Conservation (phyloP, 2,888 invertebrate genomes). For the Clivina fossor region DNA sequence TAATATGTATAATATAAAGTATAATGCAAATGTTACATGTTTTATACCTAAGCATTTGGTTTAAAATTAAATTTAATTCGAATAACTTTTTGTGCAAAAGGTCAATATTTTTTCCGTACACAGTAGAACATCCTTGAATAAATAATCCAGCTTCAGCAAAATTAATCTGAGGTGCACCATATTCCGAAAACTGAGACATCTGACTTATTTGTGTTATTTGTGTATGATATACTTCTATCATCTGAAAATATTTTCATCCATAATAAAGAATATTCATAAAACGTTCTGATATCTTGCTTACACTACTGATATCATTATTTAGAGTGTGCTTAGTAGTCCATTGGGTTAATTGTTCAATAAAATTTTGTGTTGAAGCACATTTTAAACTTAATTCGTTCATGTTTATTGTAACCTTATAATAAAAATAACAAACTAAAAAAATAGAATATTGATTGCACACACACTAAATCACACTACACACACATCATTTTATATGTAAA, state of each 20-base stretch:
- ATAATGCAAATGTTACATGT: no score
- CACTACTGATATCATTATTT: constrained; percentile 46
- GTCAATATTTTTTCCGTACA: constrained; percentile 76
- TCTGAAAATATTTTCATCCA: no score
- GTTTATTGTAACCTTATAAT: no score
- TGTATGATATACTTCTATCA: constrained; percentile 44
- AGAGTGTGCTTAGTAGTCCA: constrained; percentile 48
- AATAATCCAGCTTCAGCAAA: constrained; percentile 78
- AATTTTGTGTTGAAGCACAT: no score
- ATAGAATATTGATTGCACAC: no score
- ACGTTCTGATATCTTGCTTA: constrained; percentile 36
- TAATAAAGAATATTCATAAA: background rate
- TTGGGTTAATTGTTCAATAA: constrained; percentile 43
- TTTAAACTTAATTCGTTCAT: no score
- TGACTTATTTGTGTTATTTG: no score
- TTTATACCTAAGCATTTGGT: no score
- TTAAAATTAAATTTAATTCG: background rate
- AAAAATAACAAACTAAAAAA: no score
- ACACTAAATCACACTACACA: no score
- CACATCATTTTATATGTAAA: no score
- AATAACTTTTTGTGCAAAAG: constrained; percentile 43
- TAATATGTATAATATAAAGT: constrained; percentile 5
- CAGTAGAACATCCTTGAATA: constrained; percentile 69
- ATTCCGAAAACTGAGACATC: constrained; percentile 48
- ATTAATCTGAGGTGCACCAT: constrained; percentile 59